Percentiles rank a stretch among this genome's conserved stretches.
Conservation (phyloP, 2,113 vertebrate genomes). For the Puffinus mauretanicus region DNA sequence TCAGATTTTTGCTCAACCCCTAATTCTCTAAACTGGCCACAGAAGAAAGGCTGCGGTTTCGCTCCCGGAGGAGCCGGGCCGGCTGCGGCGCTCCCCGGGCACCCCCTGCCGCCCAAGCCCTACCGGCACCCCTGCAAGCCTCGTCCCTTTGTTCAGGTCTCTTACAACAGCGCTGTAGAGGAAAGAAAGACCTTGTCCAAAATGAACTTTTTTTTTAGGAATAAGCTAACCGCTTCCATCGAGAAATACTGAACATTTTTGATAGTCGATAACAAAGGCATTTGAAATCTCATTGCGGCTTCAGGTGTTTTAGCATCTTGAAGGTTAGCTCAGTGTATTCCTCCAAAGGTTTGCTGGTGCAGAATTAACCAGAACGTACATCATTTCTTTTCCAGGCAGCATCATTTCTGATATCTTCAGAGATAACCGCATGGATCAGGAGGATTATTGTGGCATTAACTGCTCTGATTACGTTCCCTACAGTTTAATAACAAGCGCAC, state of each 20-base stretch:
- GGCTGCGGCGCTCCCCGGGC: not conserved
- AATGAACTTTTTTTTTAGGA: not conserved
- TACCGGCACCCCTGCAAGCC: not conserved
- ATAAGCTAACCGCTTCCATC: not conserved
- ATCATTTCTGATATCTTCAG: slow-evolving; percentile 27
- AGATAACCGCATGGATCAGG: slow-evolving; percentile 47
- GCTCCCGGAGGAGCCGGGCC: not conserved
- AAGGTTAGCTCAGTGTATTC: not conserved
- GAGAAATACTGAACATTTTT: not conserved
- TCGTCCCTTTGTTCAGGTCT: not conserved
- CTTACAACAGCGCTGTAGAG: not conserved
- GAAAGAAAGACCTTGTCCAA: not conserved
- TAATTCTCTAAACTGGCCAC: not conserved
- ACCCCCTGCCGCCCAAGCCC: not conserved
- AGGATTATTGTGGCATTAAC: slow-evolving; percentile 73
- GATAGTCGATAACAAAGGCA: not conserved
- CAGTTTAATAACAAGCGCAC: slow-evolving; percentile 67
- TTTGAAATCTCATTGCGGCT: not conserved
- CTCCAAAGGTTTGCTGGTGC: not conserved
- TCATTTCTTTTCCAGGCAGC: not conserved
- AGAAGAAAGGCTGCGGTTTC: not conserved
- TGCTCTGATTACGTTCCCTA: slow-evolving; percentile 70
- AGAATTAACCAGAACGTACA: not conserved
- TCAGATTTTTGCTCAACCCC: not conserved
- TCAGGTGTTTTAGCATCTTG: not conserved